Percentiles rank a stretch among this genome's conserved stretches.
These are phyloP conservation scores for Lerema accius DNA, from an alignment of 1,140 invertebrate species.

Conservation along the genomic window DNA sequence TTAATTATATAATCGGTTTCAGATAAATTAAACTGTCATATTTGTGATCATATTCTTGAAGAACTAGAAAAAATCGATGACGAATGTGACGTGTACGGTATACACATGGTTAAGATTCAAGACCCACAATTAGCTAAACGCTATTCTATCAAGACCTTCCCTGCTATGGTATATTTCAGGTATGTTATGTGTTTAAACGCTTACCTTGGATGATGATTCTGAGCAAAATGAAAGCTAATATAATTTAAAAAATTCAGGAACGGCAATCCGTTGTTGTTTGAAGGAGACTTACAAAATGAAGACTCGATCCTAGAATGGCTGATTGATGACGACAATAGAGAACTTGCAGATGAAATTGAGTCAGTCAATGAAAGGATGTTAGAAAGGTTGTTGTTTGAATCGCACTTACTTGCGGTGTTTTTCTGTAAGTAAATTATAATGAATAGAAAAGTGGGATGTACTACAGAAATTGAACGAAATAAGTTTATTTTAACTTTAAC, in stretches of 20 bases:
- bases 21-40: conserved; percentile 96
- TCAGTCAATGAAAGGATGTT: conserved; percentile 96
- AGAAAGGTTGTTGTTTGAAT: conserved; percentile 93
- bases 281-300: conserved; percentile 96
- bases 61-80: conserved; percentile 96
- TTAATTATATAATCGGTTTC: conserved; percentile 42
- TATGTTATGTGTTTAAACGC: conserved; percentile 30
- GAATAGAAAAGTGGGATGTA: too few species aligned
- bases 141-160: conserved; percentile 97
- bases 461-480: too few species aligned
- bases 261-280: conserved; percentile 96
- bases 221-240: background rate
- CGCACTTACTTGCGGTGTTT: conserved; percentile 94
- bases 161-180: conserved; percentile 95
- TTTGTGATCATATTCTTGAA: conserved; percentile 95
- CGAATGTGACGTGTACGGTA: conserved; percentile 96
- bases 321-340: conserved; percentile 96
- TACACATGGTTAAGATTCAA: conserved; percentile 97
- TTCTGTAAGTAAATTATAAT: conserved; percentile 95
- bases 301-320: conserved; percentile 96
- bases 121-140: conserved; percentile 95
- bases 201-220: background rate
- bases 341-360: conserved; percentile 97
- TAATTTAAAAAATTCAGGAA: conserved; percentile 83
- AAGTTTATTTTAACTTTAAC: too few species aligned